Evolutionary conservation across 2,888 invertebrate genomes (phyloP).

Genomic region (Coremacera marginata): DNA sequence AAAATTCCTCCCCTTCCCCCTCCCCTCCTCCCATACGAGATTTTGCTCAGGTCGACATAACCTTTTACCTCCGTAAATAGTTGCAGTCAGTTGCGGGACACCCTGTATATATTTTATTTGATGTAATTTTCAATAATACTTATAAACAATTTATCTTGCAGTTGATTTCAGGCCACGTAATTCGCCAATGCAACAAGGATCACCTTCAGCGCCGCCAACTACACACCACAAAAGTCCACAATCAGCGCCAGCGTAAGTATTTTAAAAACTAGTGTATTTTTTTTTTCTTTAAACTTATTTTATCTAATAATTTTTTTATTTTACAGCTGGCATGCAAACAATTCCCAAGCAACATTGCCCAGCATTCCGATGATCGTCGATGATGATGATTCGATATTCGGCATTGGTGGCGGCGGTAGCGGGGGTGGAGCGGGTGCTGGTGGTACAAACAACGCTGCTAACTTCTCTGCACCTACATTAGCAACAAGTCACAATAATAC

Average conservation of each 20-base stretch:
- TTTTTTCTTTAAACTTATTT: neutral
- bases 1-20: no score
- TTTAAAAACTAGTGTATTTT: neutral
- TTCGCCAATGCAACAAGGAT: slow-evolving; percentile 74
- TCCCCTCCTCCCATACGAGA: no score
- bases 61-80: no score
- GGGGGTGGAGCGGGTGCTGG: slow-evolving; percentile 50
- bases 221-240: slow-evolving; percentile 67
- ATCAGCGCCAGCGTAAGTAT: slow-evolving; percentile 68
- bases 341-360: slow-evolving; percentile 78
- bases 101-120: no score
- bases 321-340: slow-evolving; percentile 74
- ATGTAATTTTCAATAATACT: no score
- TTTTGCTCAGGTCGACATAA: no score
- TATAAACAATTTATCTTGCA: slow-evolving; percentile 37
- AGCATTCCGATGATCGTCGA: slow-evolving; percentile 82
- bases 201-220: slow-evolving; percentile 69
- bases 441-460: slow-evolving; percentile 46
- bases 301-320: neutral
- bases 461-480: slow-evolving; percentile 54
- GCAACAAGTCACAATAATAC: slow-evolving; percentile 56
- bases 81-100: no score
- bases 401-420: slow-evolving; percentile 55
- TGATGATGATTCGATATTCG: slow-evolving; percentile 71
- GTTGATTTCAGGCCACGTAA: slow-evolving; percentile 72